Conservation (phyloP, 2,888 invertebrate genomes). For the Tillus elongatus region DNA sequence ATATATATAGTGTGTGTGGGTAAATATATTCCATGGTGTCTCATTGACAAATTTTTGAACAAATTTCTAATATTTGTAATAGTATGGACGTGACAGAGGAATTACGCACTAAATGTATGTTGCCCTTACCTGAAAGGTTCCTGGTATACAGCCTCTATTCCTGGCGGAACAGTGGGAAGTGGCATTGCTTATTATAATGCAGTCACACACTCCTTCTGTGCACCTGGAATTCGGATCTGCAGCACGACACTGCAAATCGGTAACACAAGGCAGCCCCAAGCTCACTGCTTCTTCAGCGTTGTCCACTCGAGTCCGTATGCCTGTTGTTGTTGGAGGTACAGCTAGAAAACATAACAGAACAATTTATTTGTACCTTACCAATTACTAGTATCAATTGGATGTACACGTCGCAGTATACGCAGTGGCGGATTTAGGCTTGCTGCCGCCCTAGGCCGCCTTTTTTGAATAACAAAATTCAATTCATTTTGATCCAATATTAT, state of each 20-base stretch:
- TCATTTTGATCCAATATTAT: too few relatives aligned
- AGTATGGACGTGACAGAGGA: too few relatives aligned
- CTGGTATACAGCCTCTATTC: constrained; percentile 69
- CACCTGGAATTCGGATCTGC: constrained; percentile 73
- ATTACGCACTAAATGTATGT: too few relatives aligned
- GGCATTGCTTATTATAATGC: constrained; percentile 51
- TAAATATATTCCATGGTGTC: too few relatives aligned
- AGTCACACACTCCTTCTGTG: constrained; percentile 68
- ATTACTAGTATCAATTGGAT: neutral
- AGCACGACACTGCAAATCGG: constrained; percentile 68
- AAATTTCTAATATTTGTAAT: too few relatives aligned
- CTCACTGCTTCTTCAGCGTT: constrained; percentile 53
- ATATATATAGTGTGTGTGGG: too few relatives aligned
- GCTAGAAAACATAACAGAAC: constrained; percentile 19
- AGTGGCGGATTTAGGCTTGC: too few relatives aligned
- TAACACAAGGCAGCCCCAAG: constrained; percentile 65
- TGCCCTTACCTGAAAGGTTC: constrained; percentile 72
- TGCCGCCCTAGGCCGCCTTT: too few relatives aligned
- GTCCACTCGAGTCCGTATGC: constrained; percentile 36
- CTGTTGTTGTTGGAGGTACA: constrained; percentile 27
- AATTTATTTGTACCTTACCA: too few relatives aligned
- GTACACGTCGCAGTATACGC: too few relatives aligned
- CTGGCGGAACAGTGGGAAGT: constrained; percentile 60
- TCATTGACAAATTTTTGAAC: too few relatives aligned
- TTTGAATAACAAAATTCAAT: too few relatives aligned